phyloP scores from a whole-genome alignment of 2,888 invertebrate genomes.

The Allygus modestus region DNA sequence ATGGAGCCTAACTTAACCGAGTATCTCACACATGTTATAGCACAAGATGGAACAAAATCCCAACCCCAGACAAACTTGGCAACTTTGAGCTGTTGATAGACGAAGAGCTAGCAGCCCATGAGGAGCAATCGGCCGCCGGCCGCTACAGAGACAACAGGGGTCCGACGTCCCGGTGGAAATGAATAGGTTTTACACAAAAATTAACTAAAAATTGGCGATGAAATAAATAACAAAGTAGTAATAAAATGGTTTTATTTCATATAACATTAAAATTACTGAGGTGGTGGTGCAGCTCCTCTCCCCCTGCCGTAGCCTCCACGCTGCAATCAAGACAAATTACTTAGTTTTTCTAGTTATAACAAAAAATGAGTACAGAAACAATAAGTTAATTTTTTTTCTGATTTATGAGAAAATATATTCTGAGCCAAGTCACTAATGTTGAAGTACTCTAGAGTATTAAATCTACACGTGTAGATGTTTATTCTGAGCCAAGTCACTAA shows the following conservation, averaged over 20 bases:
- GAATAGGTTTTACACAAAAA: background rate
- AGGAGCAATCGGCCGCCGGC: constrained; percentile 57
- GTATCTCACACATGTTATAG: too few relatives aligned
- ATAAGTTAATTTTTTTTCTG: too few relatives aligned
- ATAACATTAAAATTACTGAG: constrained; percentile 75
- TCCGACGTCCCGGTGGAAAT: constrained; percentile 62
- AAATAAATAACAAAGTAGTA: constrained; percentile 16
- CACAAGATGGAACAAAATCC: constrained; percentile 92
- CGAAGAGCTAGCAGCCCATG: constrained; percentile 78
- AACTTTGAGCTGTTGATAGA: constrained; percentile 92
- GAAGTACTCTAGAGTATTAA: too few relatives aligned
- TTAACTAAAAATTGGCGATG: constrained; percentile 5
- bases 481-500: too few relatives aligned
- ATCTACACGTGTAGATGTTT: too few relatives aligned
- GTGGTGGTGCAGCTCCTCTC: constrained; percentile 78
- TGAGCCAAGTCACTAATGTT: too few relatives aligned
- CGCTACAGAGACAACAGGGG: constrained; percentile 61
- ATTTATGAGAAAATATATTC: too few relatives aligned
- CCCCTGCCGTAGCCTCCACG: constrained; percentile 90
- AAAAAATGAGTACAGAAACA: too few relatives aligned
- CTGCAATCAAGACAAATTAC: constrained; percentile 76
- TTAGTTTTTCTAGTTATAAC: background rate
- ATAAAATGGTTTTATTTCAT: constrained; percentile 48
- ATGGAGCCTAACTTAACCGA: too few relatives aligned
- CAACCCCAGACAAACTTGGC: constrained; percentile 84